Base-by-base conservation (phyloP, 2,888 invertebrate genomes). In the Sinopyrophorus schimmeli region DNA sequence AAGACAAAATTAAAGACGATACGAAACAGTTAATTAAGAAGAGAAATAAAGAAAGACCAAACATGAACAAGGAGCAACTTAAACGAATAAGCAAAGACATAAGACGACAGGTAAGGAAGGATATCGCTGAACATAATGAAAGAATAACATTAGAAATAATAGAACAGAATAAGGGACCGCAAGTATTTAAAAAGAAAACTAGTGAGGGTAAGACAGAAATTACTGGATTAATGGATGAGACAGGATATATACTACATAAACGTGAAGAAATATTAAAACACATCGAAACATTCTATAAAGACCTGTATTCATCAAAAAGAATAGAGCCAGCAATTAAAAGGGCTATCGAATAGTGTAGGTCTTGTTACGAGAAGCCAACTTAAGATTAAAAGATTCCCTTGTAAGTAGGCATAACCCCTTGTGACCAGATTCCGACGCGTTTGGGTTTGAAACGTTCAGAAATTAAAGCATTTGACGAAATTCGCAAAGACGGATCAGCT, bases 61-160 rank as follows among this genome's bases (percentile, higher is more conserved):
- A n/a, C n/a, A 26, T 26, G 10, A 26, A 11, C 12, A 26, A 4
- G 26, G 26, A 26, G 12, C 10, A 26, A 26, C 2, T 26, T 10
- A 26, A 26, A 6, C 10, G 12, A 26, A 26, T 26, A 12, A 26
- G 12, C 10, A 26, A 26, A 26, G 26, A 26, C 11, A 26, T 26
- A 10, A 26, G 26, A n/a, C 26, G 26, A 26, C 9, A 26, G 12
- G 26, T 26, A 26, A 5, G 10, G 10, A 26, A n/a, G 10, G 26
- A 26, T n/a, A 12, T 10, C 12, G 5, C 26, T 5, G 10, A 26
- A 26, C 6, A 11, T 11, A 26, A 2, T n/a, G 26, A 26, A 26
- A 26, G 3, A 26, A 26, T 12, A 5, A 2, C n/a, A 11, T 26
- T 26, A 5, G 12, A 11, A 3, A 26, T 26, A 26, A 26, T 26